phyloP scores from a whole-genome alignment of 1,140 invertebrate species.

The Temnothorax nylanderi region DNA sequence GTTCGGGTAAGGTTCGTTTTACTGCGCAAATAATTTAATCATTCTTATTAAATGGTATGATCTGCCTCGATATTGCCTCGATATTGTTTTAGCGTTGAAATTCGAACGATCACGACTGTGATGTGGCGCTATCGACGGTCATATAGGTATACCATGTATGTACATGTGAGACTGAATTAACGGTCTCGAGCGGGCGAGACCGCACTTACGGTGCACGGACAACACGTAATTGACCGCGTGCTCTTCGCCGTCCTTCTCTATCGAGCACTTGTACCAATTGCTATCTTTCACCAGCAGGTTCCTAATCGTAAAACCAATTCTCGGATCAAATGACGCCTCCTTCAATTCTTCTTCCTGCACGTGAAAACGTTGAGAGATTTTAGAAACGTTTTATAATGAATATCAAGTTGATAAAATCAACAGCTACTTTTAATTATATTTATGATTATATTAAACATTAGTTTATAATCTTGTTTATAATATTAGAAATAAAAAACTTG shows the following conservation, averaged over 20 bases:
- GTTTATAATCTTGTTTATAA: neutral
- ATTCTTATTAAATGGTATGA: slow-evolving; percentile 13
- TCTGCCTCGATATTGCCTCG: neutral
- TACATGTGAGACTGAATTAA: slow-evolving; percentile 71
- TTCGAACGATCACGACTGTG: neutral
- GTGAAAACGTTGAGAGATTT: neutral
- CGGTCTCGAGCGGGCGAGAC: slow-evolving; percentile 63
- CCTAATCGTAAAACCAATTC: slow-evolving; percentile 87
- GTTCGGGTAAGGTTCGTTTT: slow-evolving; percentile 58
- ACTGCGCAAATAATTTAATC: slow-evolving; percentile 47
- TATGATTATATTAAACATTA: neutral
- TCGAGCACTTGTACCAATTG: slow-evolving; percentile 83
- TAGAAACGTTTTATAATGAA: neutral
- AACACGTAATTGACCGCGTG: slow-evolving; percentile 77
- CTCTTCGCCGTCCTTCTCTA: slow-evolving; percentile 72
- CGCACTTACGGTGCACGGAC: slow-evolving; percentile 83
- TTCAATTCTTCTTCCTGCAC: slow-evolving; percentile 71
- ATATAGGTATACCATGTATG: neutral
- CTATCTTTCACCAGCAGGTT: slow-evolving; percentile 82
- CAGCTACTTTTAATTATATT: neutral
- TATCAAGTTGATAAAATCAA: neutral
- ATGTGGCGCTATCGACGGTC: neutral
- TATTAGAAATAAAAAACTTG: slow-evolving; percentile 60
- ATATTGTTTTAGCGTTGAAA: neutral
- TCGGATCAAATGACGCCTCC: slow-evolving; percentile 86